phyloP scores from a whole-genome alignment of 2,797 vertebrate genomes.

The Sebastes minor region DNA sequence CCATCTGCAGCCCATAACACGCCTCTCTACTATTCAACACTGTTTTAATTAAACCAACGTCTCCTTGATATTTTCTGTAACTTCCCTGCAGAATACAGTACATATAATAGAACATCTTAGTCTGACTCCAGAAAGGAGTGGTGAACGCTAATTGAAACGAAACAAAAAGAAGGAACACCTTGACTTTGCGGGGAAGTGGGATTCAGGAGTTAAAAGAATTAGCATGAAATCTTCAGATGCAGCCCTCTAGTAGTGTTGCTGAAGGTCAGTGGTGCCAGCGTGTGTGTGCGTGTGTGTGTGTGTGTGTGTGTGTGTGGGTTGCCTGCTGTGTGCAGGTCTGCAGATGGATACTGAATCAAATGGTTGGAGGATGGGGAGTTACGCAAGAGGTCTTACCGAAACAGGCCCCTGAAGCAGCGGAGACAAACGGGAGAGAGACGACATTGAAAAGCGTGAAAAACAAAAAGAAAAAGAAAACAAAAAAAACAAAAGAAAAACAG shows the following conservation, averaged over 20 bases:
- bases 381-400: constrained; percentile 86
- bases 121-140: neutral
- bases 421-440: constrained; percentile 81
- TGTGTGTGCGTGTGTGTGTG: constrained; percentile 2
- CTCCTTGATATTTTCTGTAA: neutral
- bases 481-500: constrained; percentile 8
- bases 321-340: constrained; percentile 35
- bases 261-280: constrained; percentile 39
- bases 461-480: neutral
- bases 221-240: constrained; percentile 29
- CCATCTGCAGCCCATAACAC: neutral
- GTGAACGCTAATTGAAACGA: neutral
- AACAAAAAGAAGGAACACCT: neutral
- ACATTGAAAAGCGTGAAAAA: constrained; percentile 63
- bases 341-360: constrained; percentile 45
- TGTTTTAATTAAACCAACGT: neutral
- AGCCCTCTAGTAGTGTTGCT: constrained; percentile 23
- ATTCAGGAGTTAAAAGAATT: constrained; percentile 8
- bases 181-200: neutral
- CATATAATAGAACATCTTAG: neutral
- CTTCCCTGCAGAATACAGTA: neutral
- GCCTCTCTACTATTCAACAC: neutral
- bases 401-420: constrained; percentile 88
- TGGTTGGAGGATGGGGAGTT: constrained; percentile 41
- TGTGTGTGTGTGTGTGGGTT: constrained; percentile 6